These are phyloP conservation scores for Cygnus atratus DNA, from an alignment of 2,113 vertebrate genomes.

Conservation along the genomic window DNA sequence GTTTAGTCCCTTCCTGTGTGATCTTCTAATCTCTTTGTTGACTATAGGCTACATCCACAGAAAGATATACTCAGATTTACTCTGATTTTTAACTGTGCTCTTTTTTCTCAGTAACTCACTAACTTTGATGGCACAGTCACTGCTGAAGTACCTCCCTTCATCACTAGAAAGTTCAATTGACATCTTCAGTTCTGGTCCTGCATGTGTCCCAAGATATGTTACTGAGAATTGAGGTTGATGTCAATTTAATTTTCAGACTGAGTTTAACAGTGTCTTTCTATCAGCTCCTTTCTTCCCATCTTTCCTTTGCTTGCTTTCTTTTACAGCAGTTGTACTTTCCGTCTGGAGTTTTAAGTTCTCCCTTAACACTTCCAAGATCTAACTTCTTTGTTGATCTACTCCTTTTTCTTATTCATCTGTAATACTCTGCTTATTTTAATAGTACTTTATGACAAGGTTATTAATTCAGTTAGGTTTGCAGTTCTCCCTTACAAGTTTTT, in stretches of 20 bases:
- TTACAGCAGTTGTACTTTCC: background rate
- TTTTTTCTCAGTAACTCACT: background rate
- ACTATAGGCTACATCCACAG: background rate
- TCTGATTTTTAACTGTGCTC: background rate
- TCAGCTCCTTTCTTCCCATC: background rate
- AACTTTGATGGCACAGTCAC: background rate
- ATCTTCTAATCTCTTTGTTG: background rate
- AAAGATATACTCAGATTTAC: background rate
- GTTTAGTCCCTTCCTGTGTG: background rate
- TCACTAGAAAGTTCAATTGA: background rate
- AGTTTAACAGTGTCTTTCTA: background rate
- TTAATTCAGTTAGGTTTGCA: background rate
- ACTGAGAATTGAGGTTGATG: background rate
- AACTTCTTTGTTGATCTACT: background rate
- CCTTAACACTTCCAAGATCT: background rate
- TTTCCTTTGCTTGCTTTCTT: background rate
- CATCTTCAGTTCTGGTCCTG: background rate
- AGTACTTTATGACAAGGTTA: background rate
- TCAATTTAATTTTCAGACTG: background rate
- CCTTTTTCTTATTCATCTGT: background rate
- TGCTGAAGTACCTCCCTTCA: background rate
- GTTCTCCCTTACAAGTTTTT: background rate
- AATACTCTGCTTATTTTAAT: constrained; percentile 3
- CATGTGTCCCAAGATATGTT: background rate
- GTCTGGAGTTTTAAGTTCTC: background rate